These are phyloP conservation scores for Macrobrachium nipponense DNA, from an alignment of 1,140 invertebrate genomes.

Conservation along the genomic window DNA sequence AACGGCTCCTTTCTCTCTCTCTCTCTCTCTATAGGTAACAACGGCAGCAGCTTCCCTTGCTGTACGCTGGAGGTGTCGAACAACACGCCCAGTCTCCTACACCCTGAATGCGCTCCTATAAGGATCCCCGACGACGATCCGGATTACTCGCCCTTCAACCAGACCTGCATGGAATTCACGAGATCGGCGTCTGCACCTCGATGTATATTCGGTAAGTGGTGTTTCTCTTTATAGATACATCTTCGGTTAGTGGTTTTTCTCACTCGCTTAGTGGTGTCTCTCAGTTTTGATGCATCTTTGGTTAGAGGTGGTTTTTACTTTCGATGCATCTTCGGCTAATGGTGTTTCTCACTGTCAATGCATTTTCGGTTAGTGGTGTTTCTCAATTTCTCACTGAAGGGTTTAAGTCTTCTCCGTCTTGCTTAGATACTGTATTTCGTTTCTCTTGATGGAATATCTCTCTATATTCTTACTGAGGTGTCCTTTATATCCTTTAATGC, in stretches of 20 bases:
- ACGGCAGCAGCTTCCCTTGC: constrained; percentile 41
- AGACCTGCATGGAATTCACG: constrained; percentile 82
- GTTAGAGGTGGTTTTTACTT: constrained; percentile 29
- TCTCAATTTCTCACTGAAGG: no score
- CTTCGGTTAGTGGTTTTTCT: neutral
- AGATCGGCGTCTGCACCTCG: constrained; percentile 81
- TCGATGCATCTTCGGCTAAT: neutral
- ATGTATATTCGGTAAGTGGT: constrained; percentile 70
- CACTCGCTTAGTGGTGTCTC: constrained; percentile 57
- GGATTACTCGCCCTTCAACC: constrained; percentile 73
- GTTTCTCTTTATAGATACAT: neutral
- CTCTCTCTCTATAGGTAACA: no score
- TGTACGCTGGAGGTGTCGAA: neutral
- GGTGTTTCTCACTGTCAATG: constrained; percentile 69
- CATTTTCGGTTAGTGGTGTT: constrained; percentile 62
- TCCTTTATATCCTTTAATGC: no score
- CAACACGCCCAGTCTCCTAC: constrained; percentile 65
- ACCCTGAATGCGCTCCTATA: constrained; percentile 86
- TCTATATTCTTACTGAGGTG: no score
- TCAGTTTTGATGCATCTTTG: constrained; percentile 69
- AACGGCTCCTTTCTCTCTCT: neutral
- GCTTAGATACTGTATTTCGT: no score
- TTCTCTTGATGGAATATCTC: no score
- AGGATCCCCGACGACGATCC: constrained; percentile 78
- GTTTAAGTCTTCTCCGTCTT: no score